phyloP scores from a whole-genome alignment of 2,888 invertebrate species.

The Diadegma fenestrale region DNA sequence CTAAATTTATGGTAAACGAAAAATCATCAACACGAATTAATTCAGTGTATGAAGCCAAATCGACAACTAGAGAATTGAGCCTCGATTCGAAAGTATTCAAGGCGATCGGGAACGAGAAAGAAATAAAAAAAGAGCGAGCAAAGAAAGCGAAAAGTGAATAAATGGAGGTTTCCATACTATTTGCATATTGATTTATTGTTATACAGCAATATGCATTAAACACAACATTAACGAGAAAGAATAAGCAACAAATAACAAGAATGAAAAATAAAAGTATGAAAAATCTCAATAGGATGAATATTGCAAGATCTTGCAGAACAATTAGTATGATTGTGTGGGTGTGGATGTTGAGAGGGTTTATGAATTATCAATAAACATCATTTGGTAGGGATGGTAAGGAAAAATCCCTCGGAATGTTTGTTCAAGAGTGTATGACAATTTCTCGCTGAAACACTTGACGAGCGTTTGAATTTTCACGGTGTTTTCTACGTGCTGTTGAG shows the following conservation, averaged over 20 bases:
- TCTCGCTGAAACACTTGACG: slow-evolving; percentile 55
- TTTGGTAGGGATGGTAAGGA: background rate
- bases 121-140: slow-evolving; percentile 29
- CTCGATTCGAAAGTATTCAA: background rate
- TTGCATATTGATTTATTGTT: slow-evolving; percentile 79
- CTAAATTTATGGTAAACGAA: background rate
- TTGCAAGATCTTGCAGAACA: slow-evolving; percentile 67
- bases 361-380: slow-evolving; percentile 50
- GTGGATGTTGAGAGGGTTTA: slow-evolving; percentile 35
- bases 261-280: slow-evolving; percentile 31
- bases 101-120: slow-evolving; percentile 12
- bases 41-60: slow-evolving; percentile 30
- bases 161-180: slow-evolving; percentile 74
- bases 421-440: background rate
- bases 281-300: slow-evolving; percentile 67
- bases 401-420: slow-evolving; percentile 28
- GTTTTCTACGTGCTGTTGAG: slow-evolving; percentile 67
- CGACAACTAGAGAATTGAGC: slow-evolving; percentile 15
- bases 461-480: slow-evolving; percentile 63
- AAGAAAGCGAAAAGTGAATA: slow-evolving; percentile 51
- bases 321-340: slow-evolving; percentile 5
- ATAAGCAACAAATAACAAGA: slow-evolving; percentile 15
- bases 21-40: background rate
- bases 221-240: slow-evolving; percentile 67
- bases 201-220: slow-evolving; percentile 72